These are phyloP conservation scores for Microcebus tavaratra DNA, from an alignment of 2,113 vertebrate genomes.

Conservation along the genomic window DNA sequence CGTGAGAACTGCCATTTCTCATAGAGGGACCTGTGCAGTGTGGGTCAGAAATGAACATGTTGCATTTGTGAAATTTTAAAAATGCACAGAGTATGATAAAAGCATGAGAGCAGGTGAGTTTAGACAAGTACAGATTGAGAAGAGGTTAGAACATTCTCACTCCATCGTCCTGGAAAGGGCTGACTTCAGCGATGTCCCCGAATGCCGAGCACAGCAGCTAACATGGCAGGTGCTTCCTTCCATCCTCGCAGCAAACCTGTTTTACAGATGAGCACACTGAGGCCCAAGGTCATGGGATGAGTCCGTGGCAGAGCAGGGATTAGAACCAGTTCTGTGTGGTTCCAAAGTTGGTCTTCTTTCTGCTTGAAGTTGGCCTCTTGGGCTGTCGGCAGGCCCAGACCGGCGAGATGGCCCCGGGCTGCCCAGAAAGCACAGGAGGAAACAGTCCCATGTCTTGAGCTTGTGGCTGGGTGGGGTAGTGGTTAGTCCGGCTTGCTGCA, in stretches of 20 bases:
- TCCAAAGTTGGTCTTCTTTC: not conserved
- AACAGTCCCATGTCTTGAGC: not conserved
- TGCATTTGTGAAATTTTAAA: not conserved
- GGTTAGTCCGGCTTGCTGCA: not conserved
- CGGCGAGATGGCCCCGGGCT: not conserved
- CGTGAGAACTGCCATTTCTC: not conserved
- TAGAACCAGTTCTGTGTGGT: not conserved
- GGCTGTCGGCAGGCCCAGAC: too few species aligned
- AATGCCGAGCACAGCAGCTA: not conserved
- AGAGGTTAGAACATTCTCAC: not conserved
- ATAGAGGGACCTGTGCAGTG: not conserved
- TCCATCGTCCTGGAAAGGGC: not conserved
- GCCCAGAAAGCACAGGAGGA: not conserved
- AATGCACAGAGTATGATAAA: not conserved
- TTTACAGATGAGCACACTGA: not conserved
- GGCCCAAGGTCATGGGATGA: not conserved
- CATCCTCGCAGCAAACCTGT: not conserved
- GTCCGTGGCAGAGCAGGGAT: not conserved
- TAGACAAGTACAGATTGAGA: not conserved
- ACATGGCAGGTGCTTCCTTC: rapidly evolving
- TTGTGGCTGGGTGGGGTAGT: too few species aligned
- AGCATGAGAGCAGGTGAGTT: not conserved
- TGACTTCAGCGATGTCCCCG: not conserved
- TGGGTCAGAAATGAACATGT: not conserved
- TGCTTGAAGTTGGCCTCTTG: not conserved